Conservation (phyloP, 2,113 vertebrate species). For the Holacanthus passer region DNA sequence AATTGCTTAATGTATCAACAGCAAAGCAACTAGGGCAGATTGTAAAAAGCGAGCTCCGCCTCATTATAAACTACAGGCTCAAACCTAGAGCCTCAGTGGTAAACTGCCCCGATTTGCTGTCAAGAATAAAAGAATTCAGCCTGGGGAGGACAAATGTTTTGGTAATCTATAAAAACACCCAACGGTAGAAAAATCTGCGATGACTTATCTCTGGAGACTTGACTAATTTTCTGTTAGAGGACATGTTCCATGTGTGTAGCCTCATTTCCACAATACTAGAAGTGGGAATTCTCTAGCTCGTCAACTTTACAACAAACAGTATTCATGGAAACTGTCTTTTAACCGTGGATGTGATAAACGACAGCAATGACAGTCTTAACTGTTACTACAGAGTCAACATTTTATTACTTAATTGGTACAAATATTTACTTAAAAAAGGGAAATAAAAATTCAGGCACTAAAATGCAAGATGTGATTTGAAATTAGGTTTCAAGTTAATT, state of each 20-base stretch:
- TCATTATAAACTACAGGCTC: background rate
- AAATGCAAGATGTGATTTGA: background rate
- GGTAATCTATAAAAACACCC: background rate
- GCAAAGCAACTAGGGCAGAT: background rate
- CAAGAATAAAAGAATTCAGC: background rate
- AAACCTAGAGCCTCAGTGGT: background rate
- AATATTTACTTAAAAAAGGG: background rate
- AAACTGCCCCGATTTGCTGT: background rate
- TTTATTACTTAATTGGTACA: background rate
- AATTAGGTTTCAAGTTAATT: background rate
- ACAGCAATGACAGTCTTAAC: background rate
- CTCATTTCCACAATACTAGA: background rate
- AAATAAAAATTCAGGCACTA: background rate
- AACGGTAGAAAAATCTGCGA: background rate
- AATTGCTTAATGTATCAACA: background rate
- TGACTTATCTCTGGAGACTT: slow-evolving; percentile 4
- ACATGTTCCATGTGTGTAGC: background rate
- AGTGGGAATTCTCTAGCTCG: background rate
- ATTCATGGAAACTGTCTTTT: background rate
- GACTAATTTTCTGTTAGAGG: background rate
- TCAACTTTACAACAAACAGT: background rate
- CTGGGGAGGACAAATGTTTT: background rate
- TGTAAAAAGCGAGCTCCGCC: background rate
- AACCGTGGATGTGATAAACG: background rate
- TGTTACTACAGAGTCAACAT: background rate